Percentiles rank a stretch among this genome's conserved stretches.
These are phyloP conservation scores for Pelecanus crispus DNA, from an alignment of 2,113 vertebrate species.

Conservation along the genomic window DNA sequence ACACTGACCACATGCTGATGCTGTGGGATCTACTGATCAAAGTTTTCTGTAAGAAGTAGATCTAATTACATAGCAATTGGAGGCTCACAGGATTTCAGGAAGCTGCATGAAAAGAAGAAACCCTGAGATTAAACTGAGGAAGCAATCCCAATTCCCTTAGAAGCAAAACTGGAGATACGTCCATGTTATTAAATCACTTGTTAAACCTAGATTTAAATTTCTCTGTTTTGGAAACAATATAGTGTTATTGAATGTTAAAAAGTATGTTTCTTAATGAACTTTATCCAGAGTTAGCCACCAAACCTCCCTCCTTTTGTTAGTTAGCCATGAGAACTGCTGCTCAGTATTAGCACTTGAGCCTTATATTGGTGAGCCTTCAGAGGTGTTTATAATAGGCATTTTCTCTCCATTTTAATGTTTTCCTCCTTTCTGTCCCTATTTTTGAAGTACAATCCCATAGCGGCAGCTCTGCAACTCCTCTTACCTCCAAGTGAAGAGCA, in stretches of 20 bases:
- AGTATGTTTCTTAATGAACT: neutral
- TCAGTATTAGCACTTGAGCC: neutral
- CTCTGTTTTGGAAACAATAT: neutral
- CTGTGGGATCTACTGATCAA: neutral
- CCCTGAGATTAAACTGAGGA: neutral
- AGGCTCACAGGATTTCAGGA: neutral
- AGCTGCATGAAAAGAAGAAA: neutral
- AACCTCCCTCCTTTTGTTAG: neutral
- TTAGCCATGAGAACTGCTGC: neutral
- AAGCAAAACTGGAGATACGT: neutral
- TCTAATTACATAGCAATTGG: accelerated
- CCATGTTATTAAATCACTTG: neutral
- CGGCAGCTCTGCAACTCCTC: conserved; percentile 29
- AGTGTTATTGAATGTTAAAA: neutral
- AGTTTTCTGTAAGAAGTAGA: neutral
- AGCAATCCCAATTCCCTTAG: neutral
- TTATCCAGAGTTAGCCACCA: neutral
- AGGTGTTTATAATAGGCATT: conserved; percentile 2
- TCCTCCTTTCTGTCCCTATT: conserved; percentile 37
- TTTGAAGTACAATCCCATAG: conserved; percentile 1
- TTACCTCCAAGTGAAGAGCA: conserved; percentile 53
- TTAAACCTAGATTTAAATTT: neutral
- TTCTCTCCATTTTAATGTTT: conserved; percentile 41
- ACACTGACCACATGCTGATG: accelerated
- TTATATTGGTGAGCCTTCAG: neutral